These are phyloP conservation scores for Microctonus aethiopoides DNA, from an alignment of 2,888 invertebrate genomes.

Conservation along the genomic window DNA sequence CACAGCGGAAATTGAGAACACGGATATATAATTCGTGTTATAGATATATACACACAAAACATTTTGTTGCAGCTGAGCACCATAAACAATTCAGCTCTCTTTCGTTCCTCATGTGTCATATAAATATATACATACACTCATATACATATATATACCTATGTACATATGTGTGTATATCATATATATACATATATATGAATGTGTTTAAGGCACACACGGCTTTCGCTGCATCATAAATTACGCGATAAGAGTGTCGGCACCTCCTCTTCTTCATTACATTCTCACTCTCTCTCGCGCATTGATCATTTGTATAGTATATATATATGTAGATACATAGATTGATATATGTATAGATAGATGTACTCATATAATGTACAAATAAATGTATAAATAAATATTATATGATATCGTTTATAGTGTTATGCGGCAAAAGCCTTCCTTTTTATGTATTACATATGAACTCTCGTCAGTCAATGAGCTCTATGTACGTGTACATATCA, in stretches of 20 bases:
- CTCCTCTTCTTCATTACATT: conserved; percentile 25
- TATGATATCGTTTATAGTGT: conserved; percentile 9
- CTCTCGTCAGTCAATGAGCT: conserved; percentile 23
- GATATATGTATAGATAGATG: background rate
- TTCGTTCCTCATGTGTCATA: conserved; percentile 2
- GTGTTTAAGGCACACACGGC: background rate
- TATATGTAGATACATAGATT: conserved; percentile 5
- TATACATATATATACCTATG: too few species aligned
- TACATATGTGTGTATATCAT: too few species aligned
- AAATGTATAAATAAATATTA: too few species aligned
- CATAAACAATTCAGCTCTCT: conserved; percentile 42
- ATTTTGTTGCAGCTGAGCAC: conserved; percentile 42
- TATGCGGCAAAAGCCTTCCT: conserved; percentile 16
- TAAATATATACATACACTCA: too few species aligned
- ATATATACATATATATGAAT: background rate
- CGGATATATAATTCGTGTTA: too few species aligned
- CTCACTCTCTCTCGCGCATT: background rate
- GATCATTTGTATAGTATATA: background rate
- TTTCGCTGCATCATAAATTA: conserved; percentile 50
- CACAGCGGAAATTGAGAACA: conserved; percentile 1
- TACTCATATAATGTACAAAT: too few species aligned
- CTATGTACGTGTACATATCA: conserved; percentile 24
- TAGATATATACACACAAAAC: conserved; percentile 8
- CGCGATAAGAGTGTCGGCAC: conserved; percentile 52
- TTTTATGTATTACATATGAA: conserved; percentile 22